Evolutionary conservation across 2,888 invertebrate species (phyloP).

Genomic region (Hyppa rectilinea): DNA sequence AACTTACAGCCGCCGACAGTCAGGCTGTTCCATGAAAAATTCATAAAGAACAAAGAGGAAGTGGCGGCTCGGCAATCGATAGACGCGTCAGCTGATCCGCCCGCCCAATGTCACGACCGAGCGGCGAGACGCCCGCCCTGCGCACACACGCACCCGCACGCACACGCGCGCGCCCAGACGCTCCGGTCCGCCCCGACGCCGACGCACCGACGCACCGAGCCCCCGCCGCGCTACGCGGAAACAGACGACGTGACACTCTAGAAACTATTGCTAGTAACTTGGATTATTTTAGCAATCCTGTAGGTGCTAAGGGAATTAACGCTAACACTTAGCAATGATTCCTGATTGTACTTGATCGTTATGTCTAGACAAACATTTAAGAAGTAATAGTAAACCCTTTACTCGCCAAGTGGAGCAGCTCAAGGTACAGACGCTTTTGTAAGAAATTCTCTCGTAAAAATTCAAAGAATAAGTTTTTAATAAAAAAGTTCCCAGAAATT

Average conservation of each 20-base stretch:
- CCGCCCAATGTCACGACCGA: conserved; percentile 89
- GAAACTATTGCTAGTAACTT: conserved; percentile 34
- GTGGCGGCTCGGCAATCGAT: conserved; percentile 83
- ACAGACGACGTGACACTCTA: conserved; percentile 26
- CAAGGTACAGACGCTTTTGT: conserved; percentile 29
- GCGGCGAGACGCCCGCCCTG: conserved; percentile 68
- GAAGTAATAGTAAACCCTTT: conserved; percentile 19
- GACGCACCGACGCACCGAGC: conserved; percentile 37
- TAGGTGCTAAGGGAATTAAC: background rate
- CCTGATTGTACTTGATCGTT: conserved; percentile 3
- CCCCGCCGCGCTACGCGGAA: conserved; percentile 31
- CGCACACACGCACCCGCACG: conserved; percentile 70
- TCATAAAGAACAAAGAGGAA: conserved; percentile 87
- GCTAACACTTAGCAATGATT: background rate
- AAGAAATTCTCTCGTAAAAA: conserved; percentile 16
- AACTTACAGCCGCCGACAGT: conserved; percentile 61
- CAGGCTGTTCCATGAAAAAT: conserved; percentile 81
- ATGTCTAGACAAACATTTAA: conserved; percentile 17
- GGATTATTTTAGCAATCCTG: conserved; percentile 27
- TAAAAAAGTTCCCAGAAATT: conserved; percentile 19
- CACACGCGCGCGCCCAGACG: conserved; percentile 49
- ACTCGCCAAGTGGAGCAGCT: conserved; percentile 19
- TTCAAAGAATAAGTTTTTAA: conserved; percentile 13
- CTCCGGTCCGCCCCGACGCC: conserved; percentile 47
- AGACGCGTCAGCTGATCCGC: conserved; percentile 86